Evolutionary conservation across 2,113 vertebrate genomes (phyloP), one percentile per base, ranked within the genome.

Genomic region (Trematocara variabile): DNA sequence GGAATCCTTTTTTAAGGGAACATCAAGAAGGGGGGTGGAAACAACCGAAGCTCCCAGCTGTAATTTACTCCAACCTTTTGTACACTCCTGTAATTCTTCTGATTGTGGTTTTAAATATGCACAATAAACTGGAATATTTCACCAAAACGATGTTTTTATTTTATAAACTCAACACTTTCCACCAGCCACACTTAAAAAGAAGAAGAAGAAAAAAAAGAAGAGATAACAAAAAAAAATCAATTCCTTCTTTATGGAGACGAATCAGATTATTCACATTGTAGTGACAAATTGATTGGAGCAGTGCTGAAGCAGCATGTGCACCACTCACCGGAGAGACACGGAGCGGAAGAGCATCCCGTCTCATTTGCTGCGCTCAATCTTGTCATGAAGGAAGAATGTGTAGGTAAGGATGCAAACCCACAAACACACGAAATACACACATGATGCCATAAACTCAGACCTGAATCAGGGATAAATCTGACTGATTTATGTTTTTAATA

Each of bases 401-500:
- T 34, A 16, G 37, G 16, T 34, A 20, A 20, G 22, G 39, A 77
- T 55, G 77, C 79, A 33, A 54, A 65, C 52, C 37, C 22, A 20
- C 79, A 39, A 63, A 65, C 63, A 60, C 37, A 54, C 10, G 1
- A 75, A 53, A 25, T 25, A 33, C 52, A 28, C 50, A 65, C 7
- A 83, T 44, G 75, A 37, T 25, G 53, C 75, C 18, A 81, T 63
- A 82, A 84, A 88, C 78, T 79, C 54, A 80, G 37, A 81, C 63
- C 20, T 68, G 37, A 82, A 56, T 33, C 52, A 41, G 56, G 77
- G 5, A 56, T 89, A 89, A 95, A 93, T 90, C 30, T 50, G 39
- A 12, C 37, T 84, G 88, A 90, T 94, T 94, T 91, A 93, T 87
- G 84, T 37, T n/a, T 87, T 93, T 89, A 86, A 92, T 94, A 86